A percentile compares a stretch with the other conserved stretches of the same genome.
These are phyloP conservation scores for Scolopax bukidnonensis DNA, from an alignment of 2,797 vertebrate genomes.

Conservation along the genomic window DNA sequence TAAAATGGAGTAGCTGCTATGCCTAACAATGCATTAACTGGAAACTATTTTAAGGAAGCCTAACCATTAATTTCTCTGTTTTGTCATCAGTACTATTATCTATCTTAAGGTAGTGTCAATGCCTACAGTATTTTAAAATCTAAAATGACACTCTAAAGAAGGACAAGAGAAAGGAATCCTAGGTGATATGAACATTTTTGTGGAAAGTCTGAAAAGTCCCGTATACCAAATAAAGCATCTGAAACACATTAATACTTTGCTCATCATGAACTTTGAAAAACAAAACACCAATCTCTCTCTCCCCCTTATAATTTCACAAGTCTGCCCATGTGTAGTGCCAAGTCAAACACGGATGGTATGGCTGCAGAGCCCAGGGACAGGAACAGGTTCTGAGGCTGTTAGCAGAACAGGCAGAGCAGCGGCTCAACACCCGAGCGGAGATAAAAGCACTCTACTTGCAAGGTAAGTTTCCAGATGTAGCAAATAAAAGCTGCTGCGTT, in stretches of 20 bases:
- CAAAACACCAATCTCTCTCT: not conserved
- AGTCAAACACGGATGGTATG: constrained; percentile 3
- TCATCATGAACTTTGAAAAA: not conserved
- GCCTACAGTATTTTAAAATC: not conserved
- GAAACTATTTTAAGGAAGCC: not conserved
- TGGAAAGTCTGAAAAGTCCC: not conserved
- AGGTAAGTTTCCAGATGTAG: constrained; percentile 40
- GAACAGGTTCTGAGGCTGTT: constrained; percentile 14
- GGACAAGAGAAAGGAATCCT: not conserved
- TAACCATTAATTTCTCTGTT: not conserved
- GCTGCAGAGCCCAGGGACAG: constrained; percentile 10
- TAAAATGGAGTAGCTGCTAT: not conserved
- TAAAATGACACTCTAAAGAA: not conserved
- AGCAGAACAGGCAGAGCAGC: not conserved
- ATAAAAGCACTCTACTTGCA: not conserved
- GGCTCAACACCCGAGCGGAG: constrained; percentile 4
- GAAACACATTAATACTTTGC: constrained; percentile 40
- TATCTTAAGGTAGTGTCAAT: not conserved
- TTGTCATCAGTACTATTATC: not conserved
- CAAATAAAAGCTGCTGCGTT: not conserved
- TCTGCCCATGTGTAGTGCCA: not conserved
- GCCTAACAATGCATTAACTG: not conserved
- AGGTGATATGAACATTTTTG: not conserved
- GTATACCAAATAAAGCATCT: constrained; percentile 7
- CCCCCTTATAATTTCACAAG: not conserved